Evolutionary conservation across 2,888 invertebrate species (phyloP), one percentile per base, ranked within the genome.

Genomic region (Nasonovia ribisnigri): DNA sequence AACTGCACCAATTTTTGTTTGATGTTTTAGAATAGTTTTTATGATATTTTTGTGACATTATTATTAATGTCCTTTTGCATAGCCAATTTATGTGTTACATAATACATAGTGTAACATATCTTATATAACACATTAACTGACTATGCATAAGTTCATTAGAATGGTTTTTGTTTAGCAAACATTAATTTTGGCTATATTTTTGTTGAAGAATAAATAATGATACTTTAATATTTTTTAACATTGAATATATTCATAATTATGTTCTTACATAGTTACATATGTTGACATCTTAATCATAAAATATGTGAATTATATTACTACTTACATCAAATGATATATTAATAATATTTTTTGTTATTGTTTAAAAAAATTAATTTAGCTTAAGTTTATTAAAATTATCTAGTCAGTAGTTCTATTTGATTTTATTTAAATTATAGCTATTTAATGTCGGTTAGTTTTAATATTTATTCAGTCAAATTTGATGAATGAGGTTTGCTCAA

Each of bases 321-420:
- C 87, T 87, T 87, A 36, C 36, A 67, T 51, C 48, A 51, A 51
- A 77, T 92, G 11, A 84, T 54, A 67, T 26, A 87, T 26, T 43
- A 57, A n/a, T 84, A 57, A 24, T 57, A 11, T 42, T 91, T 36
- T 86, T 88, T 87, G 36, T 87, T 87, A 67, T 92, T 92, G 46
- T 86, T 86, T 60, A 60, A n/a, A 77, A 77, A 36, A 77, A 90
- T 54, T 86, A 26, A 91, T 43, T n/a, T 42, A 57, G 51, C 4
- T 84, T 91, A 91, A n/a, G n/a, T 46, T 86, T 91, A 46, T 91
- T 48, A 60, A 60, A 87, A 67, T 67, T 42, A 67, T 92, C 92
- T 92, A 92, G 92, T 92, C 92, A 92, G 42, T 92, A 88, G 42
- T 77, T 26, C n/a, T n/a, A 90, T 90, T 77, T 77, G 36, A 77